Evolutionary conservation across 2,797 vertebrate species (phyloP).

Genomic region (Xiphorhynchus erythropygius): DNA sequence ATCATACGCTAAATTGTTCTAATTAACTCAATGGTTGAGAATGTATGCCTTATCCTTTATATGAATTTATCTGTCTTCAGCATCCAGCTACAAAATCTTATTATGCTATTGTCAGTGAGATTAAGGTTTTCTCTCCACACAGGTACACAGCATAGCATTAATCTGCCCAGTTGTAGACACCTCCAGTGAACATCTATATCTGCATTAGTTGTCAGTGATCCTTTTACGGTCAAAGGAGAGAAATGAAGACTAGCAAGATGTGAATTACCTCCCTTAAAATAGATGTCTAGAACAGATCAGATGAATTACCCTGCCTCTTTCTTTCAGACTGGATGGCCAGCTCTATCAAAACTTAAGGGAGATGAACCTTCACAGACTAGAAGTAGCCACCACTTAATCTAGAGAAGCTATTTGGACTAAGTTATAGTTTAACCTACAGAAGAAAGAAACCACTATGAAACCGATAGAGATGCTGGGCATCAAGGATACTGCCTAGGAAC

Average conservation of each 20-base stretch:
- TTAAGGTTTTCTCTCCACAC: background rate
- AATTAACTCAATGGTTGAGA: background rate
- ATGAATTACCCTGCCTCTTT: background rate
- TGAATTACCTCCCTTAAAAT: background rate
- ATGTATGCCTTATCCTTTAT: background rate
- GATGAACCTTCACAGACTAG: background rate
- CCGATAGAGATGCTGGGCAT: background rate
- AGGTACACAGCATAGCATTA: background rate
- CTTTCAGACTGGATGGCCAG: background rate
- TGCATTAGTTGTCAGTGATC: background rate
- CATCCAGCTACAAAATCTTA: slow-evolving; percentile 14
- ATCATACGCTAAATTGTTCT: background rate
- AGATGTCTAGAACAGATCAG: background rate
- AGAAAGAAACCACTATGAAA: background rate
- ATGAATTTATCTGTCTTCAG: background rate
- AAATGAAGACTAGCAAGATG: background rate
- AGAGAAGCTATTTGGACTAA: background rate
- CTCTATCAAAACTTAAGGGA: background rate
- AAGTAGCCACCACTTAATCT: background rate
- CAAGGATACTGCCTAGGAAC: background rate
- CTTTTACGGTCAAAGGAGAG: background rate
- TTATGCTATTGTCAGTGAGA: slow-evolving; percentile 21
- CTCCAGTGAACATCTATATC: background rate
- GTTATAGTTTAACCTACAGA: background rate
- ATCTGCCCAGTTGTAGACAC: background rate